A percentile compares a stretch with the other conserved stretches of the same genome.
These are phyloP conservation scores for Sphaeramia orbicularis DNA, from an alignment of 2,797 vertebrate genomes.

Conservation along the genomic window DNA sequence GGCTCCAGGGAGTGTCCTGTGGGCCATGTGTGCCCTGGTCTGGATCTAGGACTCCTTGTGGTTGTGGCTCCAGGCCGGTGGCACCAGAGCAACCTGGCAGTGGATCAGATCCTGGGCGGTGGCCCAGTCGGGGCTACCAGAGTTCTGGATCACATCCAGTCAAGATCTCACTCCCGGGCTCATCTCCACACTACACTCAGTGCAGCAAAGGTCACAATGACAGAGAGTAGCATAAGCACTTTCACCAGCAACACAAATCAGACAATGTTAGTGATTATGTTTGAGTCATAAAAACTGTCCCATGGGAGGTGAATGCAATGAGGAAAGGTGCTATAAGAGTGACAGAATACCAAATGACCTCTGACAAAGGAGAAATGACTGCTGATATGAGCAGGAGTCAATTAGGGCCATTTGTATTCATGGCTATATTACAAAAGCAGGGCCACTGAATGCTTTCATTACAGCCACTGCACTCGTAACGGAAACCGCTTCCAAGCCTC, in stretches of 20 bases:
- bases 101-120: constrained; percentile 46
- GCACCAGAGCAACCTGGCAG: constrained; percentile 53
- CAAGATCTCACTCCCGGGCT: constrained; percentile 22
- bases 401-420: constrained; percentile 72
- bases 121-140: constrained; percentile 44
- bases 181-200: constrained; percentile 17
- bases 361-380: constrained; percentile 62
- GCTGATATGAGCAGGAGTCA: no score
- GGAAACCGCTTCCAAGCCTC: constrained; percentile 50
- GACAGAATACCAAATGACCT: constrained; percentile 60
- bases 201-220: constrained; percentile 14
- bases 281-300: no score
- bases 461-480: constrained; percentile 22
- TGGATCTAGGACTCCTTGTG: constrained; percentile 46
- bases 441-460: constrained; percentile 53
- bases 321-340: constrained; percentile 50
- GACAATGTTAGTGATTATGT: constrained; percentile 29
- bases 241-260: constrained; percentile 20
- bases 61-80: constrained; percentile 55
- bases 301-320: constrained; percentile 46
- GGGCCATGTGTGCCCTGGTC: constrained; percentile 18
- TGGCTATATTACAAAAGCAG: constrained; percentile 54
- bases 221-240: constrained; percentile 12
- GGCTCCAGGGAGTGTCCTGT: no score
- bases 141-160: constrained; percentile 44